Conservation (phyloP, 2,888 invertebrate genomes). For the Vanessa cardui region DNA sequence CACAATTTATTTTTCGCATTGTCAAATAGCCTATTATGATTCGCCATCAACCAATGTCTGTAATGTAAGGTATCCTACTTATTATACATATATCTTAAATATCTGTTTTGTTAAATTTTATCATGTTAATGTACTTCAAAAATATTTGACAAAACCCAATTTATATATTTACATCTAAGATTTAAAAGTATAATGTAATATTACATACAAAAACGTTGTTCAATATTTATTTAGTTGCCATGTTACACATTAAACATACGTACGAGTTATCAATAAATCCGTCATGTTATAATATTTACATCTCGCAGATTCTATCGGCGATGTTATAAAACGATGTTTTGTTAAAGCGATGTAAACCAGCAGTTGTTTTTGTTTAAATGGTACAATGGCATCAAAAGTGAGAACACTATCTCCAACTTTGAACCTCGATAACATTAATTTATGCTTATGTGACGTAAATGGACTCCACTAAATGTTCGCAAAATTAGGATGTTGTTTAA, state of each 20-base stretch:
- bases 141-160: no score
- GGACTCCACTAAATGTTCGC: constrained; percentile 15
- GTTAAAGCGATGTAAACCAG: constrained; percentile 15
- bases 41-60: no score
- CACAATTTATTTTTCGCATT: no score
- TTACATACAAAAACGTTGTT: not conserved
- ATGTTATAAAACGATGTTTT: constrained; percentile 24
- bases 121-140: no score
- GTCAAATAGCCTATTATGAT: no score
- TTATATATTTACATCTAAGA: no score
- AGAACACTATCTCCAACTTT: constrained; percentile 41
- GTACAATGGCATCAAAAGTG: constrained; percentile 39
- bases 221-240: constrained; percentile 17
- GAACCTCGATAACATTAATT: constrained; percentile 41
- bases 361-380: constrained; percentile 35
- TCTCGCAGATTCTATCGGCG: constrained; percentile 14
- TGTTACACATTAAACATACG: constrained; percentile 5
- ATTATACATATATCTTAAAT: no score
- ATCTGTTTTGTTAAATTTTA: no score
- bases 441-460: constrained; percentile 35
- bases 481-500: constrained; percentile 27
- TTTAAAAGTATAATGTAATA: not conserved
- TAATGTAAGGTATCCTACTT: no score
- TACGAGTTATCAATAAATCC: constrained; percentile 2
- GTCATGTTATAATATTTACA: constrained; percentile 21